Evolutionary conservation across 2,113 vertebrate genomes (phyloP).

Genomic region (Ovis canadensis): DNA sequence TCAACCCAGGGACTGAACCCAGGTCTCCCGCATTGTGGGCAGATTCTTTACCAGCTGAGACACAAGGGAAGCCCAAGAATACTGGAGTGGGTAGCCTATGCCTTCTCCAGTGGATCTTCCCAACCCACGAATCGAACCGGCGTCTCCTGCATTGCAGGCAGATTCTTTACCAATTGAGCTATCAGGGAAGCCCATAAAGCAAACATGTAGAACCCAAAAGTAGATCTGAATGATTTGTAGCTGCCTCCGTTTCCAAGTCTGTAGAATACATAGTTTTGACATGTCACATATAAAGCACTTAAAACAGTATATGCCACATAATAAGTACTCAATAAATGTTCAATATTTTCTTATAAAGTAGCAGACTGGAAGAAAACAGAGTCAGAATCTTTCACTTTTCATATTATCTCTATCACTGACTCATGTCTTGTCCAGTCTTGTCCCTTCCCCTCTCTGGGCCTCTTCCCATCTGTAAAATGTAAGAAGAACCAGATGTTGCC

Average conservation of each 20-base stretch:
- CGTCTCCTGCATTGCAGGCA: background rate
- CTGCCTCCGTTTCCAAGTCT: slow-evolving; percentile 17
- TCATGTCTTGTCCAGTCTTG: background rate
- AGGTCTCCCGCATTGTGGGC: rapidly evolving
- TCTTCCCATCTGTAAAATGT: background rate
- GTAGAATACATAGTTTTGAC: slow-evolving; percentile 11
- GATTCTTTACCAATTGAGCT: background rate
- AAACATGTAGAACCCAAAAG: background rate
- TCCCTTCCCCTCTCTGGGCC: background rate
- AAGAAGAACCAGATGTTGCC: background rate
- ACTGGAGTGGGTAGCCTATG: background rate
- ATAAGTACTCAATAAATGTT: background rate
- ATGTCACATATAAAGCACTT: background rate
- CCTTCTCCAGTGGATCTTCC: background rate
- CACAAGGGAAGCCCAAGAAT: background rate
- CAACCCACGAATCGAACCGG: rapidly evolving
- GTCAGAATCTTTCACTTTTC: background rate
- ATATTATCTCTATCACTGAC: background rate
- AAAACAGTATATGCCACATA: background rate
- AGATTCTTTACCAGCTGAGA: background rate
- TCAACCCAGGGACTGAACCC: background rate
- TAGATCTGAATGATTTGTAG: slow-evolving; percentile 19
- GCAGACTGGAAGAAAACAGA: background rate
- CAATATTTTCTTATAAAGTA: background rate
- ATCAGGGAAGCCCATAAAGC: background rate